phyloP scores from a whole-genome alignment of 2,888 invertebrate species.

The Heliconius sara region DNA sequence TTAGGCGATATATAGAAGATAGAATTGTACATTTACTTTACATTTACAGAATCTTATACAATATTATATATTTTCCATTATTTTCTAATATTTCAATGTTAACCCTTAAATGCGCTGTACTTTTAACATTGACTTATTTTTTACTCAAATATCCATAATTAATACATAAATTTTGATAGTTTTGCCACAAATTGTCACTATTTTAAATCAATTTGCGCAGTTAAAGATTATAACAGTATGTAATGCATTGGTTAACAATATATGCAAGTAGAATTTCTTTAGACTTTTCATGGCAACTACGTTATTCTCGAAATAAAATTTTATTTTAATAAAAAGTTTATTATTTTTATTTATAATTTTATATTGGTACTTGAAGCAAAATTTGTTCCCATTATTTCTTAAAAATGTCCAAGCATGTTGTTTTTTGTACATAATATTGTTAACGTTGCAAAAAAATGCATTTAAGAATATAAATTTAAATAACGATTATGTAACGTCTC shows the following conservation, averaged over 20 bases:
- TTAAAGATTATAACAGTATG: background rate
- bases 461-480: background rate
- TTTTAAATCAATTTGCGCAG: background rate
- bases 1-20: constrained; percentile 60
- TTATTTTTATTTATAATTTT: background rate
- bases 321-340: background rate
- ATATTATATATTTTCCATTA: background rate
- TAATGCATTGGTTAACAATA: constrained; percentile 2
- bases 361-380: background rate
- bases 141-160: background rate
- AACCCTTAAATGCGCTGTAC: background rate
- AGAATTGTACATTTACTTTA: constrained; percentile 25
- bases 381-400: constrained; percentile 4
- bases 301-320: background rate
- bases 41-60: constrained; percentile 26
- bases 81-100: background rate
- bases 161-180: background rate
- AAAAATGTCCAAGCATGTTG: background rate
- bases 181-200: background rate
- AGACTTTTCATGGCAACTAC: background rate
- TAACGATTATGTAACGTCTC: background rate
- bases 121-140: background rate
- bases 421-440: background rate
- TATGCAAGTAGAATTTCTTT: background rate
- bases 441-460: background rate